phyloP scores from a whole-genome alignment of 2,888 invertebrate genomes.

The Eudemis profundana region DNA sequence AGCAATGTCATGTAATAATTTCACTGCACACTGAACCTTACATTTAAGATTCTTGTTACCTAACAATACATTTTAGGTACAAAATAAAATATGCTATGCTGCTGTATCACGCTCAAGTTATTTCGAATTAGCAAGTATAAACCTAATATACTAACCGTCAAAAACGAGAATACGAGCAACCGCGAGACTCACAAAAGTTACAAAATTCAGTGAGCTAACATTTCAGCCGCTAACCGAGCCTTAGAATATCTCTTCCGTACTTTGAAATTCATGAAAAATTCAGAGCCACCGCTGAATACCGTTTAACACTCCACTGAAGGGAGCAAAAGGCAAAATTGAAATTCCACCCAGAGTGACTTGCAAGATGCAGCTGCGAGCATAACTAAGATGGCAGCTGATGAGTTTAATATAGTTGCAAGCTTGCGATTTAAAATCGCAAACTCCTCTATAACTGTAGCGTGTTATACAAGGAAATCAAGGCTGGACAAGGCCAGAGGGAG shows the following conservation, averaged over 20 bases:
- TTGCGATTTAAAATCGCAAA: conserved; percentile 34
- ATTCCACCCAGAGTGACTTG: conserved; percentile 45
- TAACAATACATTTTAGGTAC: too few relatives aligned
- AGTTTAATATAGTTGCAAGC: conserved; percentile 27
- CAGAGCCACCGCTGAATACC: conserved; percentile 34
- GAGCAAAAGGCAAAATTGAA: conserved; percentile 44
- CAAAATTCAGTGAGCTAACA: conserved; percentile 15
- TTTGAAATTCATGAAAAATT: conserved; percentile 43
- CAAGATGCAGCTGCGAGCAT: conserved; percentile 48
- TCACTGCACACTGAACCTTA: too few relatives aligned
- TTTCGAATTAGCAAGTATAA: not conserved
- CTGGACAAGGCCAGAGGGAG: too few relatives aligned
- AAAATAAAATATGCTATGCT: too few relatives aligned
- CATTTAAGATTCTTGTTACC: too few relatives aligned
- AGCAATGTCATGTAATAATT: too few relatives aligned
- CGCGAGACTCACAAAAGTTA: not conserved
- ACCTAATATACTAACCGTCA: not conserved
- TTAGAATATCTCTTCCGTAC: conserved; percentile 25
- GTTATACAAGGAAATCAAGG: too few relatives aligned
- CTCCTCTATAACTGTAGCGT: too few relatives aligned
- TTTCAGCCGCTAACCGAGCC: not conserved
- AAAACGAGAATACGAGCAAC: not conserved
- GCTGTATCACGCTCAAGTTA: too few relatives aligned
- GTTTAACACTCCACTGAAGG: conserved; percentile 36
- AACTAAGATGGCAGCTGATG: conserved; percentile 45